A percentile compares a stretch with the other conserved stretches of the same genome.
These are phyloP conservation scores for Odocoileus virginianus DNA, from an alignment of 2,113 vertebrate genomes.

Conservation along the genomic window DNA sequence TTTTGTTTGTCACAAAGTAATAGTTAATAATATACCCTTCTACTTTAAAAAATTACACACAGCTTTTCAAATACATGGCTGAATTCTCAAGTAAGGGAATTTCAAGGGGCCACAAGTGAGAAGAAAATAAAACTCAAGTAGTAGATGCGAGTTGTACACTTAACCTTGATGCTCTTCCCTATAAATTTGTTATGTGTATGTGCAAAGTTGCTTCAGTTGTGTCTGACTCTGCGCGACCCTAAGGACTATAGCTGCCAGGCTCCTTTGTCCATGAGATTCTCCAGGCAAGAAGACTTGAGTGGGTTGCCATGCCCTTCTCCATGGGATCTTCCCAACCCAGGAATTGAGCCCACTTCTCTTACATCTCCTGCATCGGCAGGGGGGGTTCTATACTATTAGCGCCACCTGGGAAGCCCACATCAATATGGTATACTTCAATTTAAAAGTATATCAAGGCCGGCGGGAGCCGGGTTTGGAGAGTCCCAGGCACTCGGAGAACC, in stretches of 20 bases:
- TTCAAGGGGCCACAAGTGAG: not conserved
- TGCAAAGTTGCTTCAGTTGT: not conserved
- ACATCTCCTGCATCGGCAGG: not conserved
- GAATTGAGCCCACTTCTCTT: not conserved
- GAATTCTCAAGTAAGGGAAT: not conserved
- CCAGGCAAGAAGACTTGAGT: not conserved
- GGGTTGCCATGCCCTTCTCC: not conserved
- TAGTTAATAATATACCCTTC: not conserved
- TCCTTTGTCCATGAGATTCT: not conserved
- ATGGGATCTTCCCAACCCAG: not conserved
- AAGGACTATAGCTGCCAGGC: not conserved
- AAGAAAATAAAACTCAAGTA: not conserved
- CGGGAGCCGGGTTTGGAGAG: rapidly evolving
- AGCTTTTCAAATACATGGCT: not conserved
- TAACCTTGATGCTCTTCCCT: not conserved
- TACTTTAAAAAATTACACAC: not conserved
- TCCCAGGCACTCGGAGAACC: rapidly evolving
- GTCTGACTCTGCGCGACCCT: not conserved
- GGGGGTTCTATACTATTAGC: not conserved
- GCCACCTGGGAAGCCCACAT: not conserved
- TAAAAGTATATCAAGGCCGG: not conserved
- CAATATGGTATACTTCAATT: not conserved
- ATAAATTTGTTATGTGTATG: not conserved
- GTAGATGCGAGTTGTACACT: not conserved
- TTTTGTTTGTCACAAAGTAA: not conserved